phyloP scores from a whole-genome alignment of 2,888 invertebrate species.

The Drosophila prostipennis region DNA sequence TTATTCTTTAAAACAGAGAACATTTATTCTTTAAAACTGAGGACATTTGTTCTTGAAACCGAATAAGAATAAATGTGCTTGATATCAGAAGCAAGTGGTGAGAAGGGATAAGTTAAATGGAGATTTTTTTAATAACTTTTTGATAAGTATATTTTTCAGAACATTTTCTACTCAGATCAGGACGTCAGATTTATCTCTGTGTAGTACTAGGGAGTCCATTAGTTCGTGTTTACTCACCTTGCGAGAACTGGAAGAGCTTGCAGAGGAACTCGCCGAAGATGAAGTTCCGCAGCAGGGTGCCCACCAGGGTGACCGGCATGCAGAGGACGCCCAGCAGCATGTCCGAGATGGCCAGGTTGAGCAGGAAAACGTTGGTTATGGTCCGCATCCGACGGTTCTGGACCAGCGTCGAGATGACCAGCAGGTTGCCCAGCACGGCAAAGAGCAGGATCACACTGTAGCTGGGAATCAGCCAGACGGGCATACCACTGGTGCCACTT shows the following conservation, averaged over 20 bases:
- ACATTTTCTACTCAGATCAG: too few species aligned
- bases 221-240: conserved; percentile 86
- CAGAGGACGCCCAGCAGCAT: conserved; percentile 90
- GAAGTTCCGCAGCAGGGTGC: conserved; percentile 88
- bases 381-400: conserved; percentile 92
- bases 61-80: too few species aligned
- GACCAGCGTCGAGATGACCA: conserved; percentile 91
- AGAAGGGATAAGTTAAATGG: too few species aligned
- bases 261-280: conserved; percentile 90
- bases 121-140: too few species aligned
- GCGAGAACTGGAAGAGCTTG: conserved; percentile 89
- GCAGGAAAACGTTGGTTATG: conserved; percentile 90
- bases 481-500: conserved; percentile 53
- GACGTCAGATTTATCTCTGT: too few species aligned
- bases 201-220: too few species aligned
- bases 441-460: conserved; percentile 91
- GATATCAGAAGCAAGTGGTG: too few species aligned
- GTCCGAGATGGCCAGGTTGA: conserved; percentile 90
- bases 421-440: conserved; percentile 91
- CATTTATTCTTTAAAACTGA: too few species aligned
- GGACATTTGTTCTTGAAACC: too few species aligned
- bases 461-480: conserved; percentile 85
- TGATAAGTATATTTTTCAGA: too few species aligned
- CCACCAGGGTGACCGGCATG: conserved; percentile 91
- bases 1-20: too few species aligned